Conservation (phyloP, 2,797 vertebrate genomes). For the Hydrocynus forskahlii region DNA sequence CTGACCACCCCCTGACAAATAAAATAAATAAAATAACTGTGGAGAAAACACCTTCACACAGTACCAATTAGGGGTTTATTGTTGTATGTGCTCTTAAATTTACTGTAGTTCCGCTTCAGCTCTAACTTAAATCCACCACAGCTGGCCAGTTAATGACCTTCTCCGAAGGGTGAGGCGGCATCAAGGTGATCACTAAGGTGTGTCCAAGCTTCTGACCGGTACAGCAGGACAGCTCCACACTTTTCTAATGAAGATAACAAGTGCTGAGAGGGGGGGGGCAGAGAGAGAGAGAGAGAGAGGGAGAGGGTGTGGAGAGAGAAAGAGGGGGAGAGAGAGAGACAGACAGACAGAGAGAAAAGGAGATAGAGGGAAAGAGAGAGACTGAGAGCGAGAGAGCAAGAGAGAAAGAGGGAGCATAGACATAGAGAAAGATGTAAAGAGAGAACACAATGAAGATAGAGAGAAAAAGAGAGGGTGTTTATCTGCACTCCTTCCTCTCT, state of each 20-base stretch:
- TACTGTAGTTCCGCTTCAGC: neutral
- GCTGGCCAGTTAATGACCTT: neutral
- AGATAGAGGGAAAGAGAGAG: too few species aligned
- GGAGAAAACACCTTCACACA: neutral
- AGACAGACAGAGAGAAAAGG: too few species aligned
- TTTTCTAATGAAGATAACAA: neutral
- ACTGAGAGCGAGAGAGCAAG: neutral
- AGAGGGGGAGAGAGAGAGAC: neutral
- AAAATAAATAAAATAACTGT: neutral
- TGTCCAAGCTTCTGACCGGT: neutral
- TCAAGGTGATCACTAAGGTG: neutral
- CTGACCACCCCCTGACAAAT: conserved; percentile 25
- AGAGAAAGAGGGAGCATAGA: neutral
- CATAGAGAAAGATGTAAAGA: neutral
- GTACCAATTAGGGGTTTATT: neutral
- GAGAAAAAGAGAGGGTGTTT: too few species aligned
- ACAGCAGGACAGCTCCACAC: neutral
- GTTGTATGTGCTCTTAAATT: neutral
- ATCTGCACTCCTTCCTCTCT: neutral
- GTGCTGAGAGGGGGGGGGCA: neutral
- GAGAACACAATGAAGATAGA: neutral
- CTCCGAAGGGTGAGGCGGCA: neutral
- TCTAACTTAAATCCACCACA: neutral
- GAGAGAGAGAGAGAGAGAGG: conserved; percentile 32
- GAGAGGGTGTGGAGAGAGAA: neutral